These are phyloP conservation scores for Eulemur rubriventer DNA, from an alignment of 2,797 vertebrate species.

Conservation along the genomic window DNA sequence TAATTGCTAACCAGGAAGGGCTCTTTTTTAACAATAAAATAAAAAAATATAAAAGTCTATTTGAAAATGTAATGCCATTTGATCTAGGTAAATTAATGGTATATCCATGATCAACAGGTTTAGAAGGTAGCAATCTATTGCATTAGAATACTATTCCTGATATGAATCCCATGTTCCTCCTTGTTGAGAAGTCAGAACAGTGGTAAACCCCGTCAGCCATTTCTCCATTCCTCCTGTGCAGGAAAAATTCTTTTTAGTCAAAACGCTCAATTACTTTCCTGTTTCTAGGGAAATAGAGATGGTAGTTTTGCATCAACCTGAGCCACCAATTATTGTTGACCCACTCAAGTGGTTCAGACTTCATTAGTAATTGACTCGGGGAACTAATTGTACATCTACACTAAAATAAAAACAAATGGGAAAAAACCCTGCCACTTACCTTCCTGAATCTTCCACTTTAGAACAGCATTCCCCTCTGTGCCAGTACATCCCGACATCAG, in stretches of 20 bases:
- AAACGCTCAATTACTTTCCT: background rate
- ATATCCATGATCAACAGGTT: background rate
- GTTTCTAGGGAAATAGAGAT: slow-evolving; percentile 32
- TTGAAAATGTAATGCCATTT: background rate
- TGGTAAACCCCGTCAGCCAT: background rate
- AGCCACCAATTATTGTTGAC: background rate
- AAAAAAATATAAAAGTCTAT: background rate
- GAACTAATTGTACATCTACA: background rate
- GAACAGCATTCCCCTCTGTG: background rate
- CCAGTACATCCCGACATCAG: background rate
- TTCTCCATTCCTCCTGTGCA: background rate
- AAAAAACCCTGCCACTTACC: background rate
- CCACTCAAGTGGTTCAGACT: background rate
- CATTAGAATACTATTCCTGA: background rate
- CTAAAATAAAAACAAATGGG: background rate
- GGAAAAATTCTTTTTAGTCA: background rate
- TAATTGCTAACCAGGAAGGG: background rate
- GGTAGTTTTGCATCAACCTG: background rate
- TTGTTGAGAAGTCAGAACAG: background rate
- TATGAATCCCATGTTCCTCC: background rate
- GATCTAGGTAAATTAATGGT: background rate
- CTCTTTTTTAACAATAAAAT: background rate
- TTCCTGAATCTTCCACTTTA: background rate
- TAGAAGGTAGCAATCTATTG: background rate
- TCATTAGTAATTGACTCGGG: background rate